Percentiles rank a stretch among this genome's conserved stretches.
Conservation (phyloP, 2,113 vertebrate species). For the Apteryx owenii region DNA sequence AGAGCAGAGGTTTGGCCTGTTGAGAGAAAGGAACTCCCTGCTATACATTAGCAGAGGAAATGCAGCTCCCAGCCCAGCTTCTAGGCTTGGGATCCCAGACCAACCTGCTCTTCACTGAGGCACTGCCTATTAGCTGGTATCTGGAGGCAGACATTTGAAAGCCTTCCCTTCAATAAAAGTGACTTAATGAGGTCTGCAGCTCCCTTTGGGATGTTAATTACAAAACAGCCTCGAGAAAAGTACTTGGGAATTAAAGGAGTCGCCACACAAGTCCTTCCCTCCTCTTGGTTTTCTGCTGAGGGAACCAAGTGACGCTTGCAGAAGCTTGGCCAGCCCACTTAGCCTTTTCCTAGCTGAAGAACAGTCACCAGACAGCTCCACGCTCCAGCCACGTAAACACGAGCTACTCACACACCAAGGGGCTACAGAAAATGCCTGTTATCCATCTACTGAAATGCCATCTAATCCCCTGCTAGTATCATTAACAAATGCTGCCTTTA, state of each 20-base stretch:
- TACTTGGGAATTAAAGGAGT: constrained; percentile 28
- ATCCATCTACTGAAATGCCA: background rate
- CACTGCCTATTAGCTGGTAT: background rate
- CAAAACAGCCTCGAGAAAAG: constrained; percentile 34
- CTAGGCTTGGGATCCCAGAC: background rate
- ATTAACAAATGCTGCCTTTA: background rate
- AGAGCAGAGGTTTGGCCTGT: background rate
- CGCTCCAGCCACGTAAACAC: background rate
- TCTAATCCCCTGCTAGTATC: background rate
- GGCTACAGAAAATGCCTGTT: background rate
- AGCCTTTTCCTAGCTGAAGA: background rate
- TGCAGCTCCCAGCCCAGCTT: background rate
- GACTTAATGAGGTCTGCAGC: constrained; percentile 38
- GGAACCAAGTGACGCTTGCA: background rate
- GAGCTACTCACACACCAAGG: background rate
- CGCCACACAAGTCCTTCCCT: background rate
- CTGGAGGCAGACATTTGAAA: constrained; percentile 37
- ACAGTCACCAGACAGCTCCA: background rate
- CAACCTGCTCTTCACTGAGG: background rate
- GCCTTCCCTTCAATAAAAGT: constrained; percentile 17
- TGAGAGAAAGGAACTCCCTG: background rate
- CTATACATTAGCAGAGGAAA: background rate
- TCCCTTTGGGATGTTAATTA: constrained; percentile 62
- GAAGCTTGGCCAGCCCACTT: background rate
- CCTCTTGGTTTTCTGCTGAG: background rate